These are phyloP conservation scores for Platalea minor DNA, from an alignment of 2,797 vertebrate species.

Conservation along the genomic window DNA sequence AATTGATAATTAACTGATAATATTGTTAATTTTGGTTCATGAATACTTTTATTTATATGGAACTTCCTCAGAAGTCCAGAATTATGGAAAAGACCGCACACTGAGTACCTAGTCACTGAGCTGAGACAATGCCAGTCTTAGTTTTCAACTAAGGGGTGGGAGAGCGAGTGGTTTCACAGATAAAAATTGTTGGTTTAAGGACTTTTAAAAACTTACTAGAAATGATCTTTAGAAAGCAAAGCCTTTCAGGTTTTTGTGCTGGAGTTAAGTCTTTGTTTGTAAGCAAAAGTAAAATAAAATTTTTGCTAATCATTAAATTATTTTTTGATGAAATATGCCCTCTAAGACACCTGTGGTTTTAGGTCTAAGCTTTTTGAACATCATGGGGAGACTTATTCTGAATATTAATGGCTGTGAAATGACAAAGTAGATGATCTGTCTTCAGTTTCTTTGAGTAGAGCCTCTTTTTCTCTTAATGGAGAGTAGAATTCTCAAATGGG, in stretches of 20 bases:
- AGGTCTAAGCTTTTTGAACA: not conserved
- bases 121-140: not conserved
- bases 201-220: not conserved
- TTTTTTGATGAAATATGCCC: not conserved
- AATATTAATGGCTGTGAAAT: not conserved
- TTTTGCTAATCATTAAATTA: constrained; percentile 29
- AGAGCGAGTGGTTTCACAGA: not conserved
- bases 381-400: not conserved
- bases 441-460: not conserved
- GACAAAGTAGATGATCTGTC: not conserved
- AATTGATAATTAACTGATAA: not conserved
- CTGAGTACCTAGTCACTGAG: not conserved
- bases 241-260: constrained; percentile 6
- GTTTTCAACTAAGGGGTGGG: not conserved
- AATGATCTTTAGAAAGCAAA: not conserved
- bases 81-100: not conserved
- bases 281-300: constrained; percentile 38
- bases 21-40: not conserved
- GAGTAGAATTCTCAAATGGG: not conserved
- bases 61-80: constrained; percentile 3
- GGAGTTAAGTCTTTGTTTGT: constrained; percentile 40
- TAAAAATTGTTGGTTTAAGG: not conserved
- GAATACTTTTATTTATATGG: not conserved
- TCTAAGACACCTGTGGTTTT: not conserved
- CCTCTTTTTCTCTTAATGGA: not conserved